These are phyloP conservation scores for Listronotus bonariensis DNA, from an alignment of 1,140 invertebrate species.

Conservation along the genomic window DNA sequence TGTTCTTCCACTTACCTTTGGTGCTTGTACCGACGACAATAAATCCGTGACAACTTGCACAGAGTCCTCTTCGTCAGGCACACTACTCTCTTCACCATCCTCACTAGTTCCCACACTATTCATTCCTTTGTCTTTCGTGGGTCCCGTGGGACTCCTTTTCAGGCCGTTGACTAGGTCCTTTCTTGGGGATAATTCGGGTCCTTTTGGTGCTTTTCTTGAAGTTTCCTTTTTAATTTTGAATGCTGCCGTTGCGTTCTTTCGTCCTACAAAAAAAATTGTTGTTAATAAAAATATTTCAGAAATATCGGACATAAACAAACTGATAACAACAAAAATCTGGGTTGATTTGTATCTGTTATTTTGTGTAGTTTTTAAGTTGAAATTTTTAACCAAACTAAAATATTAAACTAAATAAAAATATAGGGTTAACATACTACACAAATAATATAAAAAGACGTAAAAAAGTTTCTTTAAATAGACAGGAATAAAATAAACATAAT, in stretches of 20 bases:
- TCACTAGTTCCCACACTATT: constrained; percentile 68
- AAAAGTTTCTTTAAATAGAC: too few relatives aligned
- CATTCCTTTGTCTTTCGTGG: constrained; percentile 57
- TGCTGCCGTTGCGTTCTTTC: constrained; percentile 77
- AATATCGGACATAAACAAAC: too few relatives aligned
- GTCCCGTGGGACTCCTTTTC: constrained; percentile 51
- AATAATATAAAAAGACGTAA: too few relatives aligned
- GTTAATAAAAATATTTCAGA: too few relatives aligned
- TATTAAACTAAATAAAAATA: too few relatives aligned
- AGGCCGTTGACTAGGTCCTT: constrained; percentile 62
- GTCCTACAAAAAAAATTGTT: constrained; percentile 55
- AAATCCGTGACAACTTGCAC: constrained; percentile 68
- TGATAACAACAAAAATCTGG: too few relatives aligned
- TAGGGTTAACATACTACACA: too few relatives aligned
- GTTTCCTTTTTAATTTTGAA: constrained; percentile 68
- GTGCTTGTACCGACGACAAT: constrained; percentile 73
- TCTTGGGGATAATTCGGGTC: constrained; percentile 42
- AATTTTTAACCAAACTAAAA: too few relatives aligned
- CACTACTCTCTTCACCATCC: constrained; percentile 72
- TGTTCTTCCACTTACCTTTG: constrained; percentile 63
- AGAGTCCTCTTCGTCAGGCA: constrained; percentile 72
- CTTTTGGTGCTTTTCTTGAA: constrained; percentile 48
- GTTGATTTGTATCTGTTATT: too few relatives aligned
- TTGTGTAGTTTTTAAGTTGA: too few relatives aligned
- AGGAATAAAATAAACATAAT: too few relatives aligned